Conservation (phyloP, 2,113 vertebrate species). For the Mugil cephalus region DNA sequence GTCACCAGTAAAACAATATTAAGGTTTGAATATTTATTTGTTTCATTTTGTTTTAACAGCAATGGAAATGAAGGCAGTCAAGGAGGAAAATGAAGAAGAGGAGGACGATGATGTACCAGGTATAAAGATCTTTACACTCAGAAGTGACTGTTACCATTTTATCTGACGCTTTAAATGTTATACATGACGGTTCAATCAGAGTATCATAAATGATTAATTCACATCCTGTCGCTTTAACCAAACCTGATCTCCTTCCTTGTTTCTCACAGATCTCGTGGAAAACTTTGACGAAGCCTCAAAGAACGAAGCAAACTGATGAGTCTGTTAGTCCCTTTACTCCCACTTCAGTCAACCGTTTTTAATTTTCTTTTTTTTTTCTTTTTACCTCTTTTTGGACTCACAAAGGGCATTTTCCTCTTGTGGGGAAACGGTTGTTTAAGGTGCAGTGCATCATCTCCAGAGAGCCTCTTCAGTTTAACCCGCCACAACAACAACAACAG, state of each 20-base stretch:
- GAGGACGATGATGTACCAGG: constrained; percentile 99
- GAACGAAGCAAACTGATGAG: constrained; percentile 94
- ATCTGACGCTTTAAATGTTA: neutral
- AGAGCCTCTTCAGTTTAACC: constrained; percentile 38
- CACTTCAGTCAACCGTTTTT: constrained; percentile 20
- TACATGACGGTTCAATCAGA: too few species aligned
- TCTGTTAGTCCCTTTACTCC: neutral
- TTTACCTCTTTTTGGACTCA: constrained; percentile 60
- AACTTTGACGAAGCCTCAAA: constrained; percentile 99
- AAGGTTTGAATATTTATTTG: too few species aligned
- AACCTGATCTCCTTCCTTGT: neutral
- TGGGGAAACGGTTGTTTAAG: constrained; percentile 56
- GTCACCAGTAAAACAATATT: too few species aligned
- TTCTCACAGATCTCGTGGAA: constrained; percentile 95
- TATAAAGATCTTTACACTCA: constrained; percentile 57
- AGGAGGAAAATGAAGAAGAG: constrained; percentile 96
- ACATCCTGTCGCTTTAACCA: neutral
- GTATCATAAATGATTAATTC: neutral
- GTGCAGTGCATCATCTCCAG: constrained; percentile 55
- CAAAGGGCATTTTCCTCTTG: constrained; percentile 60
- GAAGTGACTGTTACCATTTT: neutral
- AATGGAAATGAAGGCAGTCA: constrained; percentile 93
- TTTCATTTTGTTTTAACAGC: constrained; percentile 54
- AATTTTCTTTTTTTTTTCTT: constrained; percentile 24
- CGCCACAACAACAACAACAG: constrained; percentile 24